These are phyloP conservation scores for Marmota monax DNA, from an alignment of 2,113 vertebrate species.

Conservation along the genomic window DNA sequence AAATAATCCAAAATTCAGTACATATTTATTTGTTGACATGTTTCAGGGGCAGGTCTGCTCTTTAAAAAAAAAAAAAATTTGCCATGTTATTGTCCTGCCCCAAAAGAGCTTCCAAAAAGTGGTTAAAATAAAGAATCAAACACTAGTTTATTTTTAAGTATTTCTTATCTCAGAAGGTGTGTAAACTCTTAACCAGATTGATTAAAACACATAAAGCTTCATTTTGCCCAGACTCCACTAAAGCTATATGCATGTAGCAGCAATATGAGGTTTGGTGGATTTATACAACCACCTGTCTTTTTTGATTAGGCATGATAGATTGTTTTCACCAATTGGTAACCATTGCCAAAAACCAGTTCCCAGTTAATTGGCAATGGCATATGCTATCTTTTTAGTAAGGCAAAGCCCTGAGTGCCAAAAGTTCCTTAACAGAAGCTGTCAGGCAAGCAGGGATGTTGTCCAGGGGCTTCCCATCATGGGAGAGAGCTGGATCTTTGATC, in stretches of 20 bases:
- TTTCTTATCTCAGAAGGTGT: neutral
- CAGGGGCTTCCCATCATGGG: neutral
- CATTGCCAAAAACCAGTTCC: neutral
- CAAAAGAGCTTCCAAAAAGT: constrained; percentile 18
- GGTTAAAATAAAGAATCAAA: neutral
- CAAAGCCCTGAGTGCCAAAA: neutral
- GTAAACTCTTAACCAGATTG: neutral
- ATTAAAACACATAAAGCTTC: neutral
- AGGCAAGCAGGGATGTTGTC: neutral
- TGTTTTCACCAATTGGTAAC: neutral
- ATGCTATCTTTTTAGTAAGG: neutral
- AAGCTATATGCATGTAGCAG: neutral
- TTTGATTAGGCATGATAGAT: neutral
- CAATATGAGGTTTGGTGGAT: neutral
- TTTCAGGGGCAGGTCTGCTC: neutral
- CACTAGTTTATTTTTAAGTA: neutral
- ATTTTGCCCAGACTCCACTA: neutral
- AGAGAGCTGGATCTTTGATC: neutral
- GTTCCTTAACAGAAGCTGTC: neutral
- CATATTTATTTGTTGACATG: constrained; percentile 36
- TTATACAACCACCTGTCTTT: neutral
- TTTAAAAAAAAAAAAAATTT: constrained; percentile 29
- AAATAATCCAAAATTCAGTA: neutral
- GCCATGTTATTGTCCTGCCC: neutral
- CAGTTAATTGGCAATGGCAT: neutral